phyloP scores from a whole-genome alignment of 2,113 vertebrate genomes.

The Pteronura brasiliensis region DNA sequence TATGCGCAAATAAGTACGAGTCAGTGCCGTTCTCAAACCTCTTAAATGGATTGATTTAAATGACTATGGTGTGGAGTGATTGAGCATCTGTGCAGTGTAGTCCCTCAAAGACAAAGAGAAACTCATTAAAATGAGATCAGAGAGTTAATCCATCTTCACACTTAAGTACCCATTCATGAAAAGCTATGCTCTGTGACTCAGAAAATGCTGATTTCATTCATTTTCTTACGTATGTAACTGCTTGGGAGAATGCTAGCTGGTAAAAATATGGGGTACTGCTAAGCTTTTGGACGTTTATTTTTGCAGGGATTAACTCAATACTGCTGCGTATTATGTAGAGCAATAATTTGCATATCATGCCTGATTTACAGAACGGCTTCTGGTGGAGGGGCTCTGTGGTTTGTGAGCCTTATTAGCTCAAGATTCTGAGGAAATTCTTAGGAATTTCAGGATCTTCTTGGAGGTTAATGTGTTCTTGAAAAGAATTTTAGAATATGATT shows the following conservation, averaged over 20 bases:
- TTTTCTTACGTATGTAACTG: conserved; percentile 5
- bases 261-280: background rate
- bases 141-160: conserved; percentile 63
- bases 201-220: conserved; percentile 60
- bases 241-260: conserved; percentile 18
- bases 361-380: background rate
- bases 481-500: conserved; percentile 36
- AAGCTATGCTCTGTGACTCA: conserved; percentile 43
- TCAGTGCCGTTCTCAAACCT: conserved; percentile 10
- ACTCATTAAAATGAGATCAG: conserved; percentile 66
- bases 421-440: background rate
- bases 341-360: background rate
- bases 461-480: conserved; percentile 13
- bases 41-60: conserved; percentile 45
- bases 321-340: background rate
- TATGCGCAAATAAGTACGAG: conserved; percentile 19
- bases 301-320: background rate
- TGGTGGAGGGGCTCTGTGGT: background rate
- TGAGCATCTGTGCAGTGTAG: conserved; percentile 28
- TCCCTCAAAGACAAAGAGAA: conserved; percentile 59
- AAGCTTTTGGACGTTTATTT: conserved; percentile 23
- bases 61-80: conserved; percentile 17
- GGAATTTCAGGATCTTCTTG: background rate
- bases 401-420: background rate
- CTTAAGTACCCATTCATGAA: conserved; percentile 54